A percentile compares a stretch with the other conserved stretches of the same genome.
These are phyloP conservation scores for Turritopsis dohrnii DNA, from an alignment of 30 jellyfish, hydroid and myxozoan species.

Conservation along the genomic window DNA sequence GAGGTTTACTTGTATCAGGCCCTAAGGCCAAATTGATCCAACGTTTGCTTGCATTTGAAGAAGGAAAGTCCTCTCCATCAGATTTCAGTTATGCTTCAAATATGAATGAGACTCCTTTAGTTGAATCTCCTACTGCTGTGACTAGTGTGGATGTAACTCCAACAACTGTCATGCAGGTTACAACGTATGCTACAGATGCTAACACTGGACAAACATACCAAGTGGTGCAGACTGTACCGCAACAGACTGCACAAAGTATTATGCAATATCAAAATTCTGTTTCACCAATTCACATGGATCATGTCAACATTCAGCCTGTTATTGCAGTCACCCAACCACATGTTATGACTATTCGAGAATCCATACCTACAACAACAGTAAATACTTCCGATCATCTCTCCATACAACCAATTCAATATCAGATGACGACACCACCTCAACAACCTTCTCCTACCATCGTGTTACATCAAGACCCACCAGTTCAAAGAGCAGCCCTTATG, in stretches of 20 bases:
- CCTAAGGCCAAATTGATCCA: slow-evolving; percentile 73
- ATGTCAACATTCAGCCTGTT: slow-evolving; percentile 3
- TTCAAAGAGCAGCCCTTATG: slow-evolving; percentile 14
- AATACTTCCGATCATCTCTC: neutral
- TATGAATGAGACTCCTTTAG: neutral
- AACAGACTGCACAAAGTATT: slow-evolving; percentile 28
- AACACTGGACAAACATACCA: slow-evolving; percentile 71
- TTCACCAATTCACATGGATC: slow-evolving; percentile 9
- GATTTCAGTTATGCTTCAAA: neutral
- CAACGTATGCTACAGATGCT: slow-evolving; percentile 64
- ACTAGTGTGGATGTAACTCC: slow-evolving; percentile 18
- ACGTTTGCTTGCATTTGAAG: slow-evolving; percentile 71
- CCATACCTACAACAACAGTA: neutral
- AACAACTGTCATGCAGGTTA: slow-evolving; percentile 55
- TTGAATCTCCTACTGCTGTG: slow-evolving; percentile 15
- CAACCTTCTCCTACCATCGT: slow-evolving; percentile 18
- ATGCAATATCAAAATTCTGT: slow-evolving; percentile 42
- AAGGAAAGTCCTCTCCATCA: slow-evolving; percentile 20
- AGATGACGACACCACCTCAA: slow-evolving; percentile 14
- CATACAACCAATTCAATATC: slow-evolving; percentile 2
- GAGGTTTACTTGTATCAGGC: slow-evolving; percentile 94
- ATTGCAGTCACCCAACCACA: slow-evolving; percentile 12
- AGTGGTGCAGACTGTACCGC: slow-evolving; percentile 76
- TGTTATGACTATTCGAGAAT: slow-evolving; percentile 2
- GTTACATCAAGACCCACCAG: slow-evolving; percentile 14